These are phyloP conservation scores for Myopa testacea DNA, from an alignment of 2,888 invertebrate genomes.

Conservation along the genomic window DNA sequence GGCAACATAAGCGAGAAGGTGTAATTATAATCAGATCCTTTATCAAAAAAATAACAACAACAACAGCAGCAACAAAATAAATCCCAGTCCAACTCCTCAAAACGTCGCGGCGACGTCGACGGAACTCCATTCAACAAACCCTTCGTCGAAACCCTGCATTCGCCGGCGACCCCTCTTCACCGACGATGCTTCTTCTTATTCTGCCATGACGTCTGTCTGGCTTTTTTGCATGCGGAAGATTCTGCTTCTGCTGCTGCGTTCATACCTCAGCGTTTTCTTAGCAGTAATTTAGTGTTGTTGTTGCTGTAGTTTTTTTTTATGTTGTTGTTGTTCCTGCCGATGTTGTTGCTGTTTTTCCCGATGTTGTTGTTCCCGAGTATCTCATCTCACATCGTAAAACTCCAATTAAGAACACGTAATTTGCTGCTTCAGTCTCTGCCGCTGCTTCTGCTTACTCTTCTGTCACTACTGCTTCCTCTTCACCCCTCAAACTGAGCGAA, in stretches of 20 bases:
- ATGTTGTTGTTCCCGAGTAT: slow-evolving; percentile 26
- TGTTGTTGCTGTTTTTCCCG: slow-evolving; percentile 10
- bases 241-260: not conserved
- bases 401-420: slow-evolving; percentile 67
- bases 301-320: not conserved
- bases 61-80: slow-evolving; percentile 23
- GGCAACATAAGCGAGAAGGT: slow-evolving; percentile 54
- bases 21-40: slow-evolving; percentile 66
- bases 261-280: slow-evolving; percentile 20
- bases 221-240: slow-evolving; percentile 14
- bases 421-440: slow-evolving; percentile 49
- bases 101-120: not conserved
- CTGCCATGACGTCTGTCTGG: not conserved
- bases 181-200: not conserved
- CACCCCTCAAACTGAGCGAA: not conserved
- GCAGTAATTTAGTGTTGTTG: slow-evolving; percentile 7
- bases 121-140: not conserved
- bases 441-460: not conserved
- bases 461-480: not conserved
- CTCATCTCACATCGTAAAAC: slow-evolving; percentile 67
- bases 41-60: slow-evolving; percentile 57
- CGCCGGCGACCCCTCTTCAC: not conserved
- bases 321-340: slow-evolving; percentile 4
- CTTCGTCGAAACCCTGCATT: not conserved
- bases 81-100: not conserved